phyloP scores from a whole-genome alignment of 2,888 invertebrate species.

The Melinopterus prodromus region DNA sequence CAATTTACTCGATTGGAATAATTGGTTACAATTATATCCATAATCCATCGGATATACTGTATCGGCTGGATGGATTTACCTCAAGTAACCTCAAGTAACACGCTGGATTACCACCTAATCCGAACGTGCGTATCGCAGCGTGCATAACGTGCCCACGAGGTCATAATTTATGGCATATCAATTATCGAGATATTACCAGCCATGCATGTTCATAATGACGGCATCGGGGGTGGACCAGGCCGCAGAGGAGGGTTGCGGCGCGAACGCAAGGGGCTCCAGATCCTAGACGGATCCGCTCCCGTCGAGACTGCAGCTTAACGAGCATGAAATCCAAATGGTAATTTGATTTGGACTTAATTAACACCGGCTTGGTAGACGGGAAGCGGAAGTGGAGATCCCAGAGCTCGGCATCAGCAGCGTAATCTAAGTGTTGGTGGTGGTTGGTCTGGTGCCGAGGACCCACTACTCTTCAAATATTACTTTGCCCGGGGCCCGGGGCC shows the following conservation, averaged over 20 bases:
- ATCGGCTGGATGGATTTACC: too few relatives aligned
- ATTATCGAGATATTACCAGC: constrained; percentile 18
- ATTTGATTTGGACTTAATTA: constrained; percentile 62
- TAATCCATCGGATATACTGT: too few relatives aligned
- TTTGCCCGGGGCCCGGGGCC: not conserved
- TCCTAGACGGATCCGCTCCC: constrained; percentile 37
- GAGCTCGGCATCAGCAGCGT: not conserved
- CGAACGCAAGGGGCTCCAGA: not conserved
- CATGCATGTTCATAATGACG: constrained; percentile 42
- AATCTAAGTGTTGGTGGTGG: constrained; percentile 17
- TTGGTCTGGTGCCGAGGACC: not conserved
- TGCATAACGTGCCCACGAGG: constrained; percentile 15
- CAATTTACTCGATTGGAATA: too few relatives aligned
- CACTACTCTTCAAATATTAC: constrained; percentile 4
- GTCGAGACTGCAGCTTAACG: constrained; percentile 58
- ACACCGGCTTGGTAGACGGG: constrained; percentile 44
- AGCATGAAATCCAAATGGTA: constrained; percentile 62
- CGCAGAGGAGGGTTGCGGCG: constrained; percentile 40
- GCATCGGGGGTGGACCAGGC: constrained; percentile 49
- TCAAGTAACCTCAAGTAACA: not conserved
- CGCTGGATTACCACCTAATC: not conserved
- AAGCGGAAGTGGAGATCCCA: constrained; percentile 17
- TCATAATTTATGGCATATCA: constrained; percentile 23
- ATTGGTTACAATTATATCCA: too few relatives aligned
- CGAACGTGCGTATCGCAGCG: constrained; percentile 15